phyloP scores from a whole-genome alignment of 2,113 vertebrate species.

The Lucifuga dentata region DNA sequence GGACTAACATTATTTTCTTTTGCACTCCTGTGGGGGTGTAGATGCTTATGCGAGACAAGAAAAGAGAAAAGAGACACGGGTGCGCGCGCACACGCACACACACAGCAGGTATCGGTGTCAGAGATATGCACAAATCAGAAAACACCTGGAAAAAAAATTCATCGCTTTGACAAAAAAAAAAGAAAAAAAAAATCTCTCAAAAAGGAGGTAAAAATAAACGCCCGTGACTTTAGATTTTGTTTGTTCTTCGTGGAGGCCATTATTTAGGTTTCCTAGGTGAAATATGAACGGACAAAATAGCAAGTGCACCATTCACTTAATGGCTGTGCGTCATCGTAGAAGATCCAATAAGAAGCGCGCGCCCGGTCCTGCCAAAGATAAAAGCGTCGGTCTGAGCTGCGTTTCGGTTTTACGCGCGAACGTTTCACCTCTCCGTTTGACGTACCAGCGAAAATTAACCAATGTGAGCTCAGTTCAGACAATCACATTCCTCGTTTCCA shows the following conservation, averaged over 20 bases:
- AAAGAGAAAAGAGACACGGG: no score
- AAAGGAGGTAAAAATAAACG: no score
- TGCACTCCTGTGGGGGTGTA: neutral
- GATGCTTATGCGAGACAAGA: no score
- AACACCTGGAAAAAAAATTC: no score
- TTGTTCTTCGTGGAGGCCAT: neutral
- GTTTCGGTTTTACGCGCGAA: slow-evolving; percentile 18
- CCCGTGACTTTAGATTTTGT: neutral
- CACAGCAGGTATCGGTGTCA: no score
- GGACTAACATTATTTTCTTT: neutral
- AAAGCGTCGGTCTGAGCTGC: slow-evolving; percentile 31
- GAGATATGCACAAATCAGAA: no score
- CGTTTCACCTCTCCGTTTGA: neutral
- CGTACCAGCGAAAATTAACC: neutral
- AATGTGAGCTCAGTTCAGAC: neutral
- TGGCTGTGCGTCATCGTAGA: slow-evolving; percentile 69
- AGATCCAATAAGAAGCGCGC: slow-evolving; percentile 46
- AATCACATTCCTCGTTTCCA: no score
- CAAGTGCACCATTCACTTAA: slow-evolving; percentile 23
- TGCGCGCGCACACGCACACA: neutral
- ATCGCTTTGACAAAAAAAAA: no score
- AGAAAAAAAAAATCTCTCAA: no score
- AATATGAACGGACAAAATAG: neutral
- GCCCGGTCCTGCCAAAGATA: slow-evolving; percentile 66
- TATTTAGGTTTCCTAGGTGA: slow-evolving; percentile 49